Conservation (phyloP, 2,113 vertebrate genomes). For the Erpornis zantholeuca region DNA sequence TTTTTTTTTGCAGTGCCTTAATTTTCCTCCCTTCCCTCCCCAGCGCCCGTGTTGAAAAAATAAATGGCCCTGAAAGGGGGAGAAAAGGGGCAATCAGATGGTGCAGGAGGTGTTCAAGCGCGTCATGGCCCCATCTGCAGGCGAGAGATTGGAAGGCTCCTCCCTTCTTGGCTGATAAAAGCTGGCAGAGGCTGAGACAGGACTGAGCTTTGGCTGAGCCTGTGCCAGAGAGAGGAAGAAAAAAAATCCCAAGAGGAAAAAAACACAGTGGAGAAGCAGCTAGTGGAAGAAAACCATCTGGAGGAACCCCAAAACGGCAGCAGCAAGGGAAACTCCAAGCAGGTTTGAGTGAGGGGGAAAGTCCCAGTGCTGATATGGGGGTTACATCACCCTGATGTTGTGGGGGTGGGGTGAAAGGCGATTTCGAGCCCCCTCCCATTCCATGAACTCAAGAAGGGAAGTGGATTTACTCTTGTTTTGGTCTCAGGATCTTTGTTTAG, state of each 20-base stretch:
- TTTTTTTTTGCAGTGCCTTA: background rate
- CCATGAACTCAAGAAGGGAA: background rate
- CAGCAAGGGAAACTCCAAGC: background rate
- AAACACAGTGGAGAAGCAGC: background rate
- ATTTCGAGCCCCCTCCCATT: background rate
- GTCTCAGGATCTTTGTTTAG: background rate
- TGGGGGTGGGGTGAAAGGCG: rapidly evolving
- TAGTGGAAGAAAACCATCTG: background rate
- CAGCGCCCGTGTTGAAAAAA: rapidly evolving
- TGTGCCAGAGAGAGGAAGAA: background rate
- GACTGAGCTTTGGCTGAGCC: background rate
- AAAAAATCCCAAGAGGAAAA: background rate
- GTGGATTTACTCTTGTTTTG: background rate
- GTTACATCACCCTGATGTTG: background rate
- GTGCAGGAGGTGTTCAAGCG: background rate
- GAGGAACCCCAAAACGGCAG: background rate
- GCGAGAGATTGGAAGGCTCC: background rate
- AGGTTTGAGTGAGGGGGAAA: background rate
- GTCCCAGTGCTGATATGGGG: too few relatives aligned
- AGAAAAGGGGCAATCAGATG: background rate
- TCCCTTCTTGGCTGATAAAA: background rate
- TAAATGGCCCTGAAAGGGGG: background rate
- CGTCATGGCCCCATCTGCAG: background rate
- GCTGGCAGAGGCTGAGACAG: background rate
- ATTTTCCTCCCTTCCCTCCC: background rate